Percentiles rank a stretch among this genome's conserved stretches.
phyloP scores from a whole-genome alignment of 2,113 vertebrate species.

The Petrocephalus microphthalmus region DNA sequence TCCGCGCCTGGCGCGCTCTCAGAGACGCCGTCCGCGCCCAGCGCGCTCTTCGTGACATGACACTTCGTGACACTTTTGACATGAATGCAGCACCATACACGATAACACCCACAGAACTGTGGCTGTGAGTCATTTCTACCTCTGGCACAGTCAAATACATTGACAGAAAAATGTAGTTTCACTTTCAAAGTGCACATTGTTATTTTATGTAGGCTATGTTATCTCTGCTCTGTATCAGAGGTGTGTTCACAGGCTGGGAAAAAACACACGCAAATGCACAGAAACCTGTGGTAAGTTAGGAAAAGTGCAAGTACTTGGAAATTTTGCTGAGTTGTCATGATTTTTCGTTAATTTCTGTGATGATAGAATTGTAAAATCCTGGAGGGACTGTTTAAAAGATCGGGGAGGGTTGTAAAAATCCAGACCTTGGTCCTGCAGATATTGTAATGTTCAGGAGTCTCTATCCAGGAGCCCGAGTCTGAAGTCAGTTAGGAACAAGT shows the following conservation, averaged over 20 bases:
- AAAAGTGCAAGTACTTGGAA: not conserved
- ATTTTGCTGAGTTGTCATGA: not conserved
- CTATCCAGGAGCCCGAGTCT: not conserved
- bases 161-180: not conserved
- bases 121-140: not conserved
- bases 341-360: not conserved
- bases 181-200: not conserved
- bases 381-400: not conserved
- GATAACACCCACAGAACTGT: not conserved
- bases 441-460: not conserved
- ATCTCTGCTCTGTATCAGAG: not conserved
- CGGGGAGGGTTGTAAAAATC: not conserved
- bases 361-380: not conserved
- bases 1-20: no score
- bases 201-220: not conserved
- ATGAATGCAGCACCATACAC: no score
- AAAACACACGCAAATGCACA: not conserved
- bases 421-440: not conserved
- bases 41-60: no score
- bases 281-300: not conserved
- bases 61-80: no score
- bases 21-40: no score
- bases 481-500: not conserved
- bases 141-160: not conserved
- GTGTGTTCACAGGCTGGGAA: not conserved